A percentile compares a stretch with the other conserved stretches of the same genome.
phyloP scores from a whole-genome alignment of 2,113 vertebrate species.

The Laticauda colubrina region DNA sequence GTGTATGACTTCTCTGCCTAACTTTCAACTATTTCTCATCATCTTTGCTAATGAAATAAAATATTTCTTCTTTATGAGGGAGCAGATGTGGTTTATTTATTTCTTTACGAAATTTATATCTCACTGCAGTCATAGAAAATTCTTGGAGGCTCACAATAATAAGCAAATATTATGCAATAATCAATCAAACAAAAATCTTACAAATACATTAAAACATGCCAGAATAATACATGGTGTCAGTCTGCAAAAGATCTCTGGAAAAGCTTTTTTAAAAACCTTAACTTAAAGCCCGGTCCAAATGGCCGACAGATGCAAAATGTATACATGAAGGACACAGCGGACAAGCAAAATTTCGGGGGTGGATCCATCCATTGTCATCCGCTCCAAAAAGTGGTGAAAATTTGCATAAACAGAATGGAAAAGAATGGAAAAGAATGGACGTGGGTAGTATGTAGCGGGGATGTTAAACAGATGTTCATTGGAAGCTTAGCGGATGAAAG shows the following conservation, averaged over 20 bases:
- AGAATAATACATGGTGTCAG: not conserved
- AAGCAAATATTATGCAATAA: not conserved
- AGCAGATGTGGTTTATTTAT: not conserved
- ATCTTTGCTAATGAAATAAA: not conserved
- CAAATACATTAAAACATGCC: not conserved
- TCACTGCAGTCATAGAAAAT: not conserved
- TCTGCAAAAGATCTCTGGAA: not conserved
- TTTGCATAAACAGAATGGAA: too few species aligned
- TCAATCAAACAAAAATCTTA: not conserved
- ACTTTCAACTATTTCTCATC: not conserved
- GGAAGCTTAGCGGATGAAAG: too few species aligned
- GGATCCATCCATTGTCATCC: too few species aligned
- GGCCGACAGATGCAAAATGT: too few species aligned
- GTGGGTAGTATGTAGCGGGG: too few species aligned
- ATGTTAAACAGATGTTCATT: too few species aligned
- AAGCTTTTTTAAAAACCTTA: not conserved
- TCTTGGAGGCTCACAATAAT: not conserved
- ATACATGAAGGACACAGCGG: too few species aligned
- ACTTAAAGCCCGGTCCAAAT: not conserved
- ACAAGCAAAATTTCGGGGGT: too few species aligned
- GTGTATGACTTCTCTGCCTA: not conserved
- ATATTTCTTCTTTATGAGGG: not conserved
- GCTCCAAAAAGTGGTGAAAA: too few species aligned
- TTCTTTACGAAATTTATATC: not conserved
- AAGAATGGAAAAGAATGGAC: too few species aligned